Percentiles rank a stretch among this genome's conserved stretches.
These are phyloP conservation scores for Corythaeola cristata DNA, from an alignment of 2,113 vertebrate genomes.

Conservation along the genomic window DNA sequence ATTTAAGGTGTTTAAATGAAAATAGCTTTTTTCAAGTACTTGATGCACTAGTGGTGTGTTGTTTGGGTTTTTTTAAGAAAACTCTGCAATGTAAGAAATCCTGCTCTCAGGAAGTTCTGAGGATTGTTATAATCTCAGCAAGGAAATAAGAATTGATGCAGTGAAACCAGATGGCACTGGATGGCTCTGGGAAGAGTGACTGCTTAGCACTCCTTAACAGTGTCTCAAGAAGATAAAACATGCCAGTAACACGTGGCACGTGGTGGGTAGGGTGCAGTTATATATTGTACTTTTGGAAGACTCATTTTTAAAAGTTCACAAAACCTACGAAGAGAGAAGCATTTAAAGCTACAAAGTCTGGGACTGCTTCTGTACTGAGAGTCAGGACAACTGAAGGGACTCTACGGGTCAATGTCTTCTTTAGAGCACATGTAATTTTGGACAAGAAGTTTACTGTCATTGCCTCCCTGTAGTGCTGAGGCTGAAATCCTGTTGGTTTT, in stretches of 20 bases:
- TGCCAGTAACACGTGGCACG: background rate
- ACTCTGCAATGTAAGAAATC: background rate
- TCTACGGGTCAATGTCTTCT: background rate
- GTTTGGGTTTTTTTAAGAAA: background rate
- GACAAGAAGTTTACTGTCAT: background rate
- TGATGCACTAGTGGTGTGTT: background rate
- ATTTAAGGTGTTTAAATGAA: background rate
- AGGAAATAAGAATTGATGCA: background rate
- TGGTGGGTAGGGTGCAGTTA: background rate
- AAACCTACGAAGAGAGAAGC: background rate
- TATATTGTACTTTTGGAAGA: background rate
- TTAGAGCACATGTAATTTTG: background rate
- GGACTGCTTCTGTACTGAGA: background rate
- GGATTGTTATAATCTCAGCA: background rate
- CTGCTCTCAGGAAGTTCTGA: background rate
- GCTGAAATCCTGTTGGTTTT: background rate
- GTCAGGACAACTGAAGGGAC: background rate
- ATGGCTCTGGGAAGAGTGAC: background rate
- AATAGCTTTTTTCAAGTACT: background rate
- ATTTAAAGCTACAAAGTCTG: background rate
- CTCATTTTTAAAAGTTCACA: background rate
- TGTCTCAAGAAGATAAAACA: background rate
- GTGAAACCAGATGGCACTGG: background rate
- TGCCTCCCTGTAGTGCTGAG: background rate
- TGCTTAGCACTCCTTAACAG: background rate